A percentile compares a stretch with the other conserved stretches of the same genome.
Evolutionary conservation across 1,140 invertebrate species (phyloP).

Genomic region (Daktulosphaira vitifoliae): DNA sequence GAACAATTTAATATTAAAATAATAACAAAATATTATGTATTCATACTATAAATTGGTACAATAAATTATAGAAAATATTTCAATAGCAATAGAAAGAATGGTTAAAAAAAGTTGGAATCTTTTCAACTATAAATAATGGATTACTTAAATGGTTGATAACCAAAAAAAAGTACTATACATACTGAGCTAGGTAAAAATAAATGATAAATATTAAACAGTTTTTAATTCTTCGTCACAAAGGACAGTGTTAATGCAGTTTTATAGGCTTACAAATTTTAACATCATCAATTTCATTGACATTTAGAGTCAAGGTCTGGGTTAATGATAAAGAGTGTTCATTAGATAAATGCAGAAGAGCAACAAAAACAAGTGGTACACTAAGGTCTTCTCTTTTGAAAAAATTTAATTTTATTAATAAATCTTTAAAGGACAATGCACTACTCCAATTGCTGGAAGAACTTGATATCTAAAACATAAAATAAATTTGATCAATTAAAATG

Average conservation of each 20-base stretch:
- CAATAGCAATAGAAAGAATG: no score
- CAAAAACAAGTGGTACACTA: background rate
- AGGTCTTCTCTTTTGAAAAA: background rate
- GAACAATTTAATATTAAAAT: no score
- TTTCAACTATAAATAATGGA: no score
- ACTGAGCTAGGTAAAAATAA: no score
- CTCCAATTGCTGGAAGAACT: background rate
- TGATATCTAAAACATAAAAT: background rate
- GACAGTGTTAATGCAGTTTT: background rate
- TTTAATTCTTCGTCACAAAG: no score
- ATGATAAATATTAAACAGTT: no score
- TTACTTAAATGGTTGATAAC: no score
- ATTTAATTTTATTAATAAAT: background rate
- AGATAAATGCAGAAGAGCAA: background rate
- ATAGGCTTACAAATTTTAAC: background rate
- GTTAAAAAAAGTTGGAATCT: no score
- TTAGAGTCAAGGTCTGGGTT: background rate
- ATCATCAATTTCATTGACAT: background rate
- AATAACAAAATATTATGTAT: no score
- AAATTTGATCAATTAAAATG: background rate
- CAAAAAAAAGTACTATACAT: no score
- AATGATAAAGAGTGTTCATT: conserved; percentile 1
- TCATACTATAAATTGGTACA: no score
- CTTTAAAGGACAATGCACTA: background rate
- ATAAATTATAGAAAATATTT: no score